Conservation (phyloP, 2,113 vertebrate genomes). For the Gadus macrocephalus region DNA sequence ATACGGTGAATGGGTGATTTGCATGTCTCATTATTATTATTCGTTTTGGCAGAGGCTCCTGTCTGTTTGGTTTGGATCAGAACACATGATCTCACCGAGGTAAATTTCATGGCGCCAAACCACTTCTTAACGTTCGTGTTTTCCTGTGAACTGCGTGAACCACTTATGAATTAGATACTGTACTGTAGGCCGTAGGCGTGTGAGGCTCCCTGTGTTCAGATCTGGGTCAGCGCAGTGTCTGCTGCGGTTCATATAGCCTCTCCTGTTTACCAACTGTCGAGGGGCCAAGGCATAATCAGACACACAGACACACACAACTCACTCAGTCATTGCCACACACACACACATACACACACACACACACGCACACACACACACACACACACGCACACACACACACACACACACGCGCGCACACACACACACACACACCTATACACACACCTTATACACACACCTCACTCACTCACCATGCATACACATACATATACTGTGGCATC, state of each 20-base stretch:
- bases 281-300: constrained; percentile 15
- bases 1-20: no score
- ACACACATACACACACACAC: constrained; percentile 1
- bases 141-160: constrained; percentile 10
- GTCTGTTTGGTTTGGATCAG: no score
- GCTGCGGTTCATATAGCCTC: constrained; percentile 22
- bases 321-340: not conserved
- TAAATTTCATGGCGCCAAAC: no score
- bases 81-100: no score
- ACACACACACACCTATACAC: not conserved
- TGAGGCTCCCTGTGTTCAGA: constrained; percentile 47
- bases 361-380: constrained; percentile 1
- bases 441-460: not conserved
- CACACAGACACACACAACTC: not conserved
- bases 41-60: no score
- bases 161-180: constrained; percentile 40
- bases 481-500: no score
- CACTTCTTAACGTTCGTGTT: no score
- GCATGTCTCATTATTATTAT: no score
- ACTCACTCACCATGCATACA: no score
- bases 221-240: constrained; percentile 38
- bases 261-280: constrained; percentile 42
- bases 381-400: not conserved
- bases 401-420: not conserved
- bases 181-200: constrained; percentile 8